phyloP scores from a whole-genome alignment of 2,113 vertebrate genomes.

The Cebus imitator region DNA sequence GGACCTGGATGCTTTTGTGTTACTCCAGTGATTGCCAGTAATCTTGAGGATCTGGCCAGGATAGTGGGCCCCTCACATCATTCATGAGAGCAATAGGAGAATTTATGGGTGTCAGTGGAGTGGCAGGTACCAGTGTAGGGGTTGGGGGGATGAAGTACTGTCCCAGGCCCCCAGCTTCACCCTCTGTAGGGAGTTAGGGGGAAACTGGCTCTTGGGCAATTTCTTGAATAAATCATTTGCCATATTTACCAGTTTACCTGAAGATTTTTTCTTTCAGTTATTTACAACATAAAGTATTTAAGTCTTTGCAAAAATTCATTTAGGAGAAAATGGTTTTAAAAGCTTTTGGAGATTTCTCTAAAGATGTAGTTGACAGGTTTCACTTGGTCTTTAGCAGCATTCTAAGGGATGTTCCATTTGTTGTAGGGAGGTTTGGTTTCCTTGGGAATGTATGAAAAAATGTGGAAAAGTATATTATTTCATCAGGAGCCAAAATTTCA shows the following conservation, averaged over 20 bases:
- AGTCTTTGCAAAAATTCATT: constrained; percentile 12
- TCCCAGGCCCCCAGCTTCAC: background rate
- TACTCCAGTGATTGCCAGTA: background rate
- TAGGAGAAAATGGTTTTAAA: constrained; percentile 22
- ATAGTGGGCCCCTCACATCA: background rate
- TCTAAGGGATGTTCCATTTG: background rate
- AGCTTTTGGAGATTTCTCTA: background rate
- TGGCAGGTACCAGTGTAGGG: background rate
- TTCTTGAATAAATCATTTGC: background rate
- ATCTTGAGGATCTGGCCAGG: background rate
- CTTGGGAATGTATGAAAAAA: background rate
- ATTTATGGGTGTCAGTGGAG: background rate
- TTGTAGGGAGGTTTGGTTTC: background rate
- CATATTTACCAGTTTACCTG: background rate
- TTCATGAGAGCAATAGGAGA: background rate
- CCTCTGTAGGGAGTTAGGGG: background rate
- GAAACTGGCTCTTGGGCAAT: background rate
- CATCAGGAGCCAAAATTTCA: background rate
- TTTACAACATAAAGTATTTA: constrained; percentile 28
- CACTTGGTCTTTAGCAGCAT: background rate
- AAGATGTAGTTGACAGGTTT: background rate
- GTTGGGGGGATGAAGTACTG: background rate
- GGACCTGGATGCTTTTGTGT: background rate
- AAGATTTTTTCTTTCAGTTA: background rate
- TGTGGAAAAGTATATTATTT: background rate